phyloP scores from a whole-genome alignment of 2,113 vertebrate species.

The Eublepharis macularius region DNA sequence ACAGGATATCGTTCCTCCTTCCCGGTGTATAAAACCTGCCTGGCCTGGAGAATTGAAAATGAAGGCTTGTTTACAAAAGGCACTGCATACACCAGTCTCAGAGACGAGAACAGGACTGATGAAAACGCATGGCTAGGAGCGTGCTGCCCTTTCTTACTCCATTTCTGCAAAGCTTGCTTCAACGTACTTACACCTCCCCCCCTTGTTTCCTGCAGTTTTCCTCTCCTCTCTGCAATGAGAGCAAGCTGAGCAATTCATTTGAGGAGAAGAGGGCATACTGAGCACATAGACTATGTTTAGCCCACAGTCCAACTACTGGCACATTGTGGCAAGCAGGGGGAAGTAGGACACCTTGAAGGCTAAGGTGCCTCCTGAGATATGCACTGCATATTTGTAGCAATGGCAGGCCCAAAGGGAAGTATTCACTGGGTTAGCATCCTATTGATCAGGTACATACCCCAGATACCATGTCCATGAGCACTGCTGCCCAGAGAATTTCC shows the following conservation, averaged over 20 bases:
- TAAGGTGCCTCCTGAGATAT: background rate
- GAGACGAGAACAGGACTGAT: background rate
- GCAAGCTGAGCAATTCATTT: fast-evolving
- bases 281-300: background rate
- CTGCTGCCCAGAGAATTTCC: background rate
- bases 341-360: background rate
- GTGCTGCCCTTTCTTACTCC: background rate
- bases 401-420: background rate
- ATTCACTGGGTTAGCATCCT: background rate
- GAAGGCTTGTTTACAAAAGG: background rate
- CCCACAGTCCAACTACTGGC: background rate
- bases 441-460: background rate
- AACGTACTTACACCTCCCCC: too few relatives aligned
- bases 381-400: background rate
- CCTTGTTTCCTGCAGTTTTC: background rate
- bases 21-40: background rate
- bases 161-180: background rate
- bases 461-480: background rate
- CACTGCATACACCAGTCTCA: conserved; percentile 16
- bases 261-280: background rate
- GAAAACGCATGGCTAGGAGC: background rate
- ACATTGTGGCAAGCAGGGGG: background rate
- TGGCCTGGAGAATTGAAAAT: background rate
- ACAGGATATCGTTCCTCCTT: background rate
- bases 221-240: background rate